Percentiles rank a stretch among this genome's conserved stretches.
Conservation (phyloP, 2,113 vertebrate genomes). For the Plotosus lineatus region DNA sequence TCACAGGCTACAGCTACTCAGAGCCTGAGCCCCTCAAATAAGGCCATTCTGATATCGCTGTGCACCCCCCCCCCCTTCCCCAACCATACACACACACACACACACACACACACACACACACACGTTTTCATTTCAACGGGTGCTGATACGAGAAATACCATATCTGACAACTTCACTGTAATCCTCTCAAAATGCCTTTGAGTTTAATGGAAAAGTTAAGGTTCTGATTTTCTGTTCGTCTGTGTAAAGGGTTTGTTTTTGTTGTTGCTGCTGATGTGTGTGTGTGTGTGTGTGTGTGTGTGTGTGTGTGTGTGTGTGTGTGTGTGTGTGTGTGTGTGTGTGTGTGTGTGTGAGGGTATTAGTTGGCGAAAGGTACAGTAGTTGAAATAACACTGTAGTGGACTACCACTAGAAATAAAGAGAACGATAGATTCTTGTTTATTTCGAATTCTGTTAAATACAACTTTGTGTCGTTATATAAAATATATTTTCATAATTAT, state of each 20-base stretch:
- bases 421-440: not conserved
- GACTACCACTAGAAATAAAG: not conserved
- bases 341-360: conserved; percentile 8
- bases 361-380: no score
- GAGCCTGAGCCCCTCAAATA: conserved; percentile 37
- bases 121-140: conserved; percentile 44
- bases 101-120: not conserved
- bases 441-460: not conserved
- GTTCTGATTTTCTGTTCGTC: conserved; percentile 25
- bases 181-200: conserved; percentile 43
- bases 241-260: conserved; percentile 17
- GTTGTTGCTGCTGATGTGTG: no score
- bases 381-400: not conserved
- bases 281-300: not conserved
- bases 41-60: conserved; percentile 44
- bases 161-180: conserved; percentile 57
- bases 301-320: conserved; percentile 13
- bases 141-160: conserved; percentile 51
- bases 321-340: conserved; percentile 4
- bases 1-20: conserved; percentile 40
- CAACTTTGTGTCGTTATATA: no score
- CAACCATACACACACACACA: not conserved
- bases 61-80: conserved; percentile 17
- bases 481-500: no score
- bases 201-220: conserved; percentile 56